Evolutionary conservation across 1,140 invertebrate genomes (phyloP).

Genomic region (Calycopis cecrops): DNA sequence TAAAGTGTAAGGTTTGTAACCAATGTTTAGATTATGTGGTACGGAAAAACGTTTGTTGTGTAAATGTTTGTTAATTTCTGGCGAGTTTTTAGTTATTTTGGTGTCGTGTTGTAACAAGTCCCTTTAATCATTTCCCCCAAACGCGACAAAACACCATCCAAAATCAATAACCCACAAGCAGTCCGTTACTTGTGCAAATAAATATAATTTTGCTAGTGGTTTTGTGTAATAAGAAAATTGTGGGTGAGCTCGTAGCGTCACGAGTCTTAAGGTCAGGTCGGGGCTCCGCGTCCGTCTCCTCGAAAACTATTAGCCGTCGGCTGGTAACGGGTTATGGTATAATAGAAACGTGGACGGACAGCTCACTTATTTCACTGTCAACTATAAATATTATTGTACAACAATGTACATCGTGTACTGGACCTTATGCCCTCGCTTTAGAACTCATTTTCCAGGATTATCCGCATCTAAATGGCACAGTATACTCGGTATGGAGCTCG

Average conservation of each 20-base stretch:
- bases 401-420: background rate
- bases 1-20: too few species aligned
- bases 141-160: too few species aligned
- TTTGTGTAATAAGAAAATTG: background rate
- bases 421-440: background rate
- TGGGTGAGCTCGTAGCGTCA: background rate
- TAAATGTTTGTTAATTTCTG: too few species aligned
- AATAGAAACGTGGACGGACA: constrained; percentile 8
- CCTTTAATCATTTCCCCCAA: too few species aligned
- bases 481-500: background rate
- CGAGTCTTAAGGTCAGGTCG: constrained; percentile 10
- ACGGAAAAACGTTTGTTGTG: too few species aligned
- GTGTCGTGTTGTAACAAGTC: too few species aligned
- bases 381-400: constrained; percentile 7
- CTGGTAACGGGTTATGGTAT: background rate
- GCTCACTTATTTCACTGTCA: constrained; percentile 10
- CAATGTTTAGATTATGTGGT: too few species aligned
- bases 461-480: background rate
- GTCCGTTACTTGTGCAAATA: too few species aligned
- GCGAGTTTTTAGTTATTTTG: too few species aligned
- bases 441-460: background rate
- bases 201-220: too few species aligned
- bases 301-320: constrained; percentile 6
- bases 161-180: too few species aligned
- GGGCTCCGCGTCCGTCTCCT: background rate